Evolutionary conservation across 2,113 vertebrate genomes (phyloP).

Genomic region (Rhinolophus ferrumequinum): DNA sequence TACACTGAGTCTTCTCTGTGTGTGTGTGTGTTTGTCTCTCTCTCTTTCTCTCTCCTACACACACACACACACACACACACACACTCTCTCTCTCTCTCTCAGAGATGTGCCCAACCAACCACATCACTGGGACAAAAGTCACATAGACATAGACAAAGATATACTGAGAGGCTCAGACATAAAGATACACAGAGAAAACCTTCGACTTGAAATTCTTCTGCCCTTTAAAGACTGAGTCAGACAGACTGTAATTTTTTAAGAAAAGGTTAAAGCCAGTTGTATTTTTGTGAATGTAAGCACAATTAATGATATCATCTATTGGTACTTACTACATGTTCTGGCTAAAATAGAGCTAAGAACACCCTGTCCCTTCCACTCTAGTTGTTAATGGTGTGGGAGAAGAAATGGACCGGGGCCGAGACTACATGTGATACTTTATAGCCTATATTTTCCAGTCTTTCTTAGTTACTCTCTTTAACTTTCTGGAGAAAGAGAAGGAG

Average conservation of each 20-base stretch:
- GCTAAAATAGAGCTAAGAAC: background rate
- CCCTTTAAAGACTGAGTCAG: background rate
- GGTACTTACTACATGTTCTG: slow-evolving; percentile 64
- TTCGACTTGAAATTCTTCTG: background rate
- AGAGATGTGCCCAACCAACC: background rate
- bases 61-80: background rate
- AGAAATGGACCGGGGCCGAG: background rate
- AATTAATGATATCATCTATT: slow-evolving; percentile 40
- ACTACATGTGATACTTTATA: background rate
- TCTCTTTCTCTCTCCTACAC: too few relatives aligned
- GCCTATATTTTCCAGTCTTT: slow-evolving; percentile 10
- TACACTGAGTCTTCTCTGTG: background rate
- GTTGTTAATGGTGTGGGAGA: background rate
- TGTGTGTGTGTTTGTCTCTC: background rate
- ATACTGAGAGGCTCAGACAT: background rate
- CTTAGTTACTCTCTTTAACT: background rate
- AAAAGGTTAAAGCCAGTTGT: background rate
- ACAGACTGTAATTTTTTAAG: background rate
- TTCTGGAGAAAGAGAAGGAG: background rate
- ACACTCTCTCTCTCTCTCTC: background rate
- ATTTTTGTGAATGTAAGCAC: slow-evolving; percentile 33
- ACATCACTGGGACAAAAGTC: background rate
- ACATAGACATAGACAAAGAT: background rate
- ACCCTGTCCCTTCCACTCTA: slow-evolving; percentile 16
- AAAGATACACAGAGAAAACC: background rate